A percentile compares a stretch with the other conserved stretches of the same genome.
These are phyloP conservation scores for Botrylloides violaceus DNA, from an alignment of 23 tunicate species.

Conservation along the genomic window DNA sequence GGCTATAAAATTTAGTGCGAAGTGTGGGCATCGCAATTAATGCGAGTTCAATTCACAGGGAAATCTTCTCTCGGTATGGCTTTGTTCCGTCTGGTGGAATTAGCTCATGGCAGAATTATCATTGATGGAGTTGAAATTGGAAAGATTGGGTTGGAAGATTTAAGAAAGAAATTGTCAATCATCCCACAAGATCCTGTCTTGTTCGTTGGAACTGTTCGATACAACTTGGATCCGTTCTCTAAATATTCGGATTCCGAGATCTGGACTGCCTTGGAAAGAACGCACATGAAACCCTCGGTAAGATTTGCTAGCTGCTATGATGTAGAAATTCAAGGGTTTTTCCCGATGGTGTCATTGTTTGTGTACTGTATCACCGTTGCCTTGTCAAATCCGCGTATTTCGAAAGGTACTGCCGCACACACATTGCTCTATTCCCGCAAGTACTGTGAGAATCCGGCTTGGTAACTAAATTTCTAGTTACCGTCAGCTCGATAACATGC, in stretches of 20 bases:
- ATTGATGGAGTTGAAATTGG: constrained; percentile 70
- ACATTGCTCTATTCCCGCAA: too few species aligned
- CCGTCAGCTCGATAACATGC: too few species aligned
- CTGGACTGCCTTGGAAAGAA: constrained; percentile 78
- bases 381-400: too few species aligned
- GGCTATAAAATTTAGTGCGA: too few species aligned
- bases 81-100: constrained; percentile 61
- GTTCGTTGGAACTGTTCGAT: constrained; percentile 92
- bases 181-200: constrained; percentile 97
- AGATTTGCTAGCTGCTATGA: neutral
- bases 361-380: too few species aligned
- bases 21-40: too few species aligned
- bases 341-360: too few species aligned
- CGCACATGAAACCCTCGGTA: constrained; percentile 90
- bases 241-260: constrained; percentile 86
- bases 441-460: too few species aligned
- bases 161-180: constrained; percentile 69
- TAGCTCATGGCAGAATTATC: constrained; percentile 43
- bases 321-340: neutral
- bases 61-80: constrained; percentile 84
- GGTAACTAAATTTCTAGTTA: too few species aligned
- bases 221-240: constrained; percentile 87
- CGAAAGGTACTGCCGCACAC: too few species aligned
- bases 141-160: constrained; percentile 44
- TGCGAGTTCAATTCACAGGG: too few species aligned